Conservation (phyloP, 2,888 invertebrate genomes). For the Thymelicus sylvestris region DNA sequence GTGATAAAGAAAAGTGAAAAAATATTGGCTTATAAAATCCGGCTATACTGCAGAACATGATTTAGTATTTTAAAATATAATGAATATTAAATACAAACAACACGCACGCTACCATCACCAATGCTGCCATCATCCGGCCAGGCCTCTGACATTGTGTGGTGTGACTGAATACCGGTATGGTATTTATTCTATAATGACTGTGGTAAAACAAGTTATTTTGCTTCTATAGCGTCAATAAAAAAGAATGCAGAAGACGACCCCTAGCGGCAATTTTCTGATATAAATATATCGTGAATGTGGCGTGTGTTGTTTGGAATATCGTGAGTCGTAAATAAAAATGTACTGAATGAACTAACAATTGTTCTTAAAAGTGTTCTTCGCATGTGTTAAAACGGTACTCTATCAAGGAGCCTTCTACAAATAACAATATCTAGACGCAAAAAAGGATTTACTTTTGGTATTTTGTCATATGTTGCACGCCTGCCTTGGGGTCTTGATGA, state of each 20-base stretch:
- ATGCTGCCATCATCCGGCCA: no score
- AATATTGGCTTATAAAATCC: no score
- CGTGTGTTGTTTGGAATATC: constrained; percentile 84
- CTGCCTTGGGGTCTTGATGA: constrained; percentile 79
- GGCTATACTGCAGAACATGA: no score
- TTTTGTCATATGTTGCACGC: constrained; percentile 83
- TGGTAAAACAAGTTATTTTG: constrained; percentile 16
- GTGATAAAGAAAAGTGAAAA: no score
- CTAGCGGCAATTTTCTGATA: constrained; percentile 69
- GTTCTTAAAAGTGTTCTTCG: constrained; percentile 60
- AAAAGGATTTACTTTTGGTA: constrained; percentile 68
- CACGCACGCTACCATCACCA: no score
- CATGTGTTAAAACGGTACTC: constrained; percentile 61
- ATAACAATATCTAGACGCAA: constrained; percentile 53
- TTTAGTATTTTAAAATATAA: no score
- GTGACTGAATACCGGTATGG: no score
- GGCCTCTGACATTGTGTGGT: no score
- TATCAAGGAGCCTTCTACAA: constrained; percentile 52
- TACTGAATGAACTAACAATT: constrained; percentile 64
- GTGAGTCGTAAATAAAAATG: constrained; percentile 83
- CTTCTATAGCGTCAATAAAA: constrained; percentile 37
- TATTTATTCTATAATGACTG: background rate
- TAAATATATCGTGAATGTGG: constrained; percentile 83
- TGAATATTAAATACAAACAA: no score
- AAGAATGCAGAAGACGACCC: constrained; percentile 56